Conservation (phyloP, 1,140 invertebrate species). For the Popillia japonica region DNA sequence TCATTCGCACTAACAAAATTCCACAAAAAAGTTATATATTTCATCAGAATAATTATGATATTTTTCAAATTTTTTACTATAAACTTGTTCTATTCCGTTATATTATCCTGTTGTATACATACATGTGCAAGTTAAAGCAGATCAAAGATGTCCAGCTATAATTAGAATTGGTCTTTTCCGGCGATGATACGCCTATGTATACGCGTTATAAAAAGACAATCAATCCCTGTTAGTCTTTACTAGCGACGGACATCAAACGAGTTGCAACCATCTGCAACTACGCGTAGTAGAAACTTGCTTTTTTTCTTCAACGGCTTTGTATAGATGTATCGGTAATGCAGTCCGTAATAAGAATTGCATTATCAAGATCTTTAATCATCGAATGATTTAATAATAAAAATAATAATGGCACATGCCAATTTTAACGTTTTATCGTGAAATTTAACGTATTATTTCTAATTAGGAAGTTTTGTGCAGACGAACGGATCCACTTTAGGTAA, state of each 20-base stretch:
- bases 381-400: no score
- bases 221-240: neutral
- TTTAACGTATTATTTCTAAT: no score
- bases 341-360: neutral
- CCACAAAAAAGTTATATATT: no score
- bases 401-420: no score
- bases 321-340: neutral
- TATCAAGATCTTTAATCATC: neutral
- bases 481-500: neutral
- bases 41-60: no score
- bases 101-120: neutral
- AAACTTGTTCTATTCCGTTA: neutral
- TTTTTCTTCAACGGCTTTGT: neutral
- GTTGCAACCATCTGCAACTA: neutral
- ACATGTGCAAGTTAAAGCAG: neutral
- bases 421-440: no score
- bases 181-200: neutral
- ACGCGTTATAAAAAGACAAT: conserved; percentile 32
- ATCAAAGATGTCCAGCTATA: neutral
- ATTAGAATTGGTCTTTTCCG: conserved; percentile 24
- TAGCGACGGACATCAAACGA: conserved; percentile 1
- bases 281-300: neutral
- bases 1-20: no score
- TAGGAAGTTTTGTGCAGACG: no score
- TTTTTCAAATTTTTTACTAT: conserved; percentile 4